A percentile compares a stretch with the other conserved stretches of the same genome.
Conservation (phyloP, 2,888 invertebrate genomes). For the Calameuta idolon region DNA sequence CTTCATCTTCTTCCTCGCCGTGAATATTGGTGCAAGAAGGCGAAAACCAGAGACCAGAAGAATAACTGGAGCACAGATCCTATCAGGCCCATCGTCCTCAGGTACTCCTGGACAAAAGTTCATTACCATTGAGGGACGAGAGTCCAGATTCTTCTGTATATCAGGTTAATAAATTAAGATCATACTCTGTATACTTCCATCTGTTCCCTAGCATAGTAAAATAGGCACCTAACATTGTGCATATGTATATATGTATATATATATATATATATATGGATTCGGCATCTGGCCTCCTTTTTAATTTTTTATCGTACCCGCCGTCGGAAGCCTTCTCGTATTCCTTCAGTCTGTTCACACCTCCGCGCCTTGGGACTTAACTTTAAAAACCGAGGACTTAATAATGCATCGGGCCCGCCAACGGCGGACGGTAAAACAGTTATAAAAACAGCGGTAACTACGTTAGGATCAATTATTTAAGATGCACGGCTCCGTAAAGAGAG, state of each 20-base stretch:
- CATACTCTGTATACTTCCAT: background rate
- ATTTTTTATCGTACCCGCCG: slow-evolving; percentile 29
- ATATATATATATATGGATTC: background rate
- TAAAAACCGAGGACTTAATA: slow-evolving; percentile 59
- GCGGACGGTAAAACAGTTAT: slow-evolving; percentile 65
- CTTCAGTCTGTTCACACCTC: slow-evolving; percentile 45
- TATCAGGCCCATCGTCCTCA: background rate
- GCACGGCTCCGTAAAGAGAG: slow-evolving; percentile 58
- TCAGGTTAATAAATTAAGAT: background rate
- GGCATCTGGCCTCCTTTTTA: slow-evolving; percentile 34
- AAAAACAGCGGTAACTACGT: slow-evolving; percentile 66
- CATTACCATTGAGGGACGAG: background rate
- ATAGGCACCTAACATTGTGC: background rate
- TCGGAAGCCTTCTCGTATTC: slow-evolving; percentile 31
- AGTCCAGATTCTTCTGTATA: background rate
- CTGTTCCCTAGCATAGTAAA: background rate
- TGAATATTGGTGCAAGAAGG: background rate
- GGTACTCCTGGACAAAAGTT: background rate
- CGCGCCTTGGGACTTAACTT: slow-evolving; percentile 43
- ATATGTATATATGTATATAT: background rate
- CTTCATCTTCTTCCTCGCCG: background rate
- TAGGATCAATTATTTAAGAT: slow-evolving; percentile 64
- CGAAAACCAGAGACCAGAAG: background rate
- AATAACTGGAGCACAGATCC: background rate
- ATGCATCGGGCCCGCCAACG: slow-evolving; percentile 54